phyloP scores from a whole-genome alignment of 2,113 vertebrate genomes.

The Clarias batrachus region DNA sequence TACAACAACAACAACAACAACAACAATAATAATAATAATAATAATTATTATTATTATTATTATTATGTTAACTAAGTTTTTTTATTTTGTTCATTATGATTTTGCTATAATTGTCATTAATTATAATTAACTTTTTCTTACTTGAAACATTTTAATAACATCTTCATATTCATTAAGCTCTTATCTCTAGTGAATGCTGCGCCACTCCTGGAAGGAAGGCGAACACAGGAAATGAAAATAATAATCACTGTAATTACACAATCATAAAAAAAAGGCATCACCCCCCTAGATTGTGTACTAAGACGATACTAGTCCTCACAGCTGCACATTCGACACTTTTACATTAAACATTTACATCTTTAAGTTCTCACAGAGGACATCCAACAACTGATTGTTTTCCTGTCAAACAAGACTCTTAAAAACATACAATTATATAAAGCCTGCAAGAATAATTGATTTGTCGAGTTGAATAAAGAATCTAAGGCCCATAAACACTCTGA shows the following conservation, averaged over 20 bases:
- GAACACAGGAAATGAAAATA: not conserved
- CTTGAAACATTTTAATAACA: not conserved
- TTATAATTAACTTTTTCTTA: not conserved
- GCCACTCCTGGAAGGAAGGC: not conserved
- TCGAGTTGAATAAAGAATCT: not conserved
- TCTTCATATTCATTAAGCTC: too few relatives aligned
- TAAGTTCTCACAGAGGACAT: not conserved
- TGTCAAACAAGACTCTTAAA: not conserved
- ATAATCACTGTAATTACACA: slow-evolving; percentile 15
- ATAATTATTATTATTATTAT: not conserved
- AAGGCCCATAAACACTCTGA: not conserved
- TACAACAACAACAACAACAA: too few relatives aligned
- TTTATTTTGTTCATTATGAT: too few relatives aligned
- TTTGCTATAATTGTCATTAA: not conserved
- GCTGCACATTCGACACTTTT: not conserved
- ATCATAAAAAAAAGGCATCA: not conserved
- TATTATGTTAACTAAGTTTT: not conserved
- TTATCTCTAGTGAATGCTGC: not conserved
- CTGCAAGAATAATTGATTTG: not conserved
- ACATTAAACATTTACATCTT: not conserved
- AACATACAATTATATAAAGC: not conserved
- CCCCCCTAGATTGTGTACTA: not conserved
- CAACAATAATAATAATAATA: too few relatives aligned
- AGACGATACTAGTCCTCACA: not conserved
- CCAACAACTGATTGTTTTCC: not conserved